phyloP scores from a whole-genome alignment of 2,888 invertebrate species.

The Volucella inflata region DNA sequence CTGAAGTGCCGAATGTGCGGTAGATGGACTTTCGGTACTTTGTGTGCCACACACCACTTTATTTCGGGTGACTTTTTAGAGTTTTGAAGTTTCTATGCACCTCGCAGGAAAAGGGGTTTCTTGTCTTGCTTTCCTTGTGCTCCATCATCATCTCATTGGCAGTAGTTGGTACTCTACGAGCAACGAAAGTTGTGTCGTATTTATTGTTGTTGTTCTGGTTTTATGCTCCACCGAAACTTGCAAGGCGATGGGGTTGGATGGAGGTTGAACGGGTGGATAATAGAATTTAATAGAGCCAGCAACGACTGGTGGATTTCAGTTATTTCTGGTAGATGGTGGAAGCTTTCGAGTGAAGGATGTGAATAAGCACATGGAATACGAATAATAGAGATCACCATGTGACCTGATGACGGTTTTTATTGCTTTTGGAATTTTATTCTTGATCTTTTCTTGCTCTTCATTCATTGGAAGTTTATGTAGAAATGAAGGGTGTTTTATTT shows the following conservation, averaged over 20 bases:
- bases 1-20: slow-evolving; percentile 26
- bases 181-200: slow-evolving; percentile 15
- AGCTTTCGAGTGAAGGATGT: slow-evolving; percentile 15
- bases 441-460: slow-evolving; percentile 10
- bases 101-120: slow-evolving; percentile 21
- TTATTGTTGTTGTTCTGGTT: slow-evolving; percentile 47
- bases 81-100: slow-evolving; percentile 38
- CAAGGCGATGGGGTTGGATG: slow-evolving; percentile 40
- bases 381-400: slow-evolving; percentile 40
- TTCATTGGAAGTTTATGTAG: background rate
- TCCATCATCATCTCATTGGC: slow-evolving; percentile 46
- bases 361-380: slow-evolving; percentile 18
- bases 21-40: slow-evolving; percentile 43
- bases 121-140: slow-evolving; percentile 27
- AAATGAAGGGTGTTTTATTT: too few species aligned
- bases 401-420: slow-evolving; percentile 46
- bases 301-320: slow-evolving; percentile 19
- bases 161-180: slow-evolving; percentile 7
- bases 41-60: slow-evolving; percentile 1
- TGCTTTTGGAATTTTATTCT: slow-evolving; percentile 28
- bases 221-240: slow-evolving; percentile 25
- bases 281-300: background rate
- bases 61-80: slow-evolving; percentile 18
- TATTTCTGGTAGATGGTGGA: slow-evolving; percentile 57
- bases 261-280: slow-evolving; percentile 41